Percentiles rank a stretch among this genome's conserved stretches.
phyloP scores from a whole-genome alignment of 2,888 invertebrate genomes.

The Seladonia tumulorum region DNA sequence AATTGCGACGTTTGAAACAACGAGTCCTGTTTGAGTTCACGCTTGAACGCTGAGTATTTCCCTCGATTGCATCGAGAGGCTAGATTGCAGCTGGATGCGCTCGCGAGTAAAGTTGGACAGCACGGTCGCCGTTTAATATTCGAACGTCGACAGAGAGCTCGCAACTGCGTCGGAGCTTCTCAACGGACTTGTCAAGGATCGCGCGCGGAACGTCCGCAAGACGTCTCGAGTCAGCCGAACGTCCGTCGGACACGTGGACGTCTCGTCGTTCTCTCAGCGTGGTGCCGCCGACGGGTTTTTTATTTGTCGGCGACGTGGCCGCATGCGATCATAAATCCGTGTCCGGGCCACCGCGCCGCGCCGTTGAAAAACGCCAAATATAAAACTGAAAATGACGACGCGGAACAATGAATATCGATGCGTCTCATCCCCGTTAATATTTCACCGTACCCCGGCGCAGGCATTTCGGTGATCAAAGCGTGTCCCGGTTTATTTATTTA shows the following conservation, averaged over 20 bases:
- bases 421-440: slow-evolving; percentile 39
- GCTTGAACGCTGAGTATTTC: too few relatives aligned
- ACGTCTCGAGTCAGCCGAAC: not conserved
- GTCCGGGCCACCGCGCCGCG: not conserved
- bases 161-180: not conserved
- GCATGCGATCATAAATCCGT: slow-evolving; percentile 41
- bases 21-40: too few relatives aligned
- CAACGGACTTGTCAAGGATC: not conserved
- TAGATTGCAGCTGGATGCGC: not conserved
- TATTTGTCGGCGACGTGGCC: slow-evolving; percentile 13
- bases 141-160: not conserved
- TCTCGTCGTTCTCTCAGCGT: not conserved
- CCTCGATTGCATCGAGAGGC: not conserved
- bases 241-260: not conserved
- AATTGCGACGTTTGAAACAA: too few relatives aligned
- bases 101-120: not conserved
- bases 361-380: slow-evolving; percentile 38
- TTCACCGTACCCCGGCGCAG: slow-evolving; percentile 20
- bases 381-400: slow-evolving; percentile 51
- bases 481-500: slow-evolving; percentile 10
- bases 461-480: slow-evolving; percentile 31
- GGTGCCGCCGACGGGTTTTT: not conserved
- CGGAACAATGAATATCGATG: slow-evolving; percentile 50
- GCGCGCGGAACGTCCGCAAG: not conserved
- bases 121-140: not conserved